phyloP scores from a whole-genome alignment of 23 tunicate genomes.

The Diplosoma virens region DNA sequence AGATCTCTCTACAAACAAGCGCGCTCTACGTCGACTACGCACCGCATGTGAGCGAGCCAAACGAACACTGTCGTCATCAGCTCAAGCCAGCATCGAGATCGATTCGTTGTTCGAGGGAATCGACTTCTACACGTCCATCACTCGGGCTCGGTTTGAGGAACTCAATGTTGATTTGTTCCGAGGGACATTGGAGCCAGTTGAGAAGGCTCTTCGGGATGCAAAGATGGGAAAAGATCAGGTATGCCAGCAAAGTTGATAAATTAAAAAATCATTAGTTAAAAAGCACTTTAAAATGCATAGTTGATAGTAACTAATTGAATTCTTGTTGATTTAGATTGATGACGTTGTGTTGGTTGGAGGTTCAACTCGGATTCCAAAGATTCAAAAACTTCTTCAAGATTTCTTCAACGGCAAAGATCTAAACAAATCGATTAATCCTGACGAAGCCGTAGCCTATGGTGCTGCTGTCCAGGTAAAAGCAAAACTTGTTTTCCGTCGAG shows the following conservation, averaged over 20 bases:
- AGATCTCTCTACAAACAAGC: slow-evolving; percentile 39
- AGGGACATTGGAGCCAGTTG: slow-evolving; percentile 87
- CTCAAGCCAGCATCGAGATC: slow-evolving; percentile 69
- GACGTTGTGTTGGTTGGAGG: slow-evolving; percentile 91
- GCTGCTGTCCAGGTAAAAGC: slow-evolving; percentile 68
- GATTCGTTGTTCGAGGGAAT: slow-evolving; percentile 91
- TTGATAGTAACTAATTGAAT: neutral
- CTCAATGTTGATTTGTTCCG: slow-evolving; percentile 74
- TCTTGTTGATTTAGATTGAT: slow-evolving; percentile 5
- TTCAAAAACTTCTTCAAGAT: slow-evolving; percentile 67
- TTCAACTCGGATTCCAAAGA: slow-evolving; percentile 85
- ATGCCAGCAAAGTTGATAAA: no score
- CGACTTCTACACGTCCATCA: slow-evolving; percentile 91
- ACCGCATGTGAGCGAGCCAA: slow-evolving; percentile 78
- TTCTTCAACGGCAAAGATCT: slow-evolving; percentile 78
- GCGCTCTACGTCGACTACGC: slow-evolving; percentile 53
- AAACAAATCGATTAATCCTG: slow-evolving; percentile 92
- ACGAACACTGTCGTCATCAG: slow-evolving; percentile 72
- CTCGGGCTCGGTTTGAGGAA: slow-evolving; percentile 96
- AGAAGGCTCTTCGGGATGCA: slow-evolving; percentile 84
- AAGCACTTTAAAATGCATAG: neutral
- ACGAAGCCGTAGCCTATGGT: slow-evolving; percentile 93
- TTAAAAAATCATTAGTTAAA: neutral
- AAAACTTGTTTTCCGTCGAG: no score
- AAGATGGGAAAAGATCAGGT: slow-evolving; percentile 70